Evolutionary conservation across 2,797 vertebrate genomes (phyloP).

Genomic region (Pseudomugil gertrudae): DNA sequence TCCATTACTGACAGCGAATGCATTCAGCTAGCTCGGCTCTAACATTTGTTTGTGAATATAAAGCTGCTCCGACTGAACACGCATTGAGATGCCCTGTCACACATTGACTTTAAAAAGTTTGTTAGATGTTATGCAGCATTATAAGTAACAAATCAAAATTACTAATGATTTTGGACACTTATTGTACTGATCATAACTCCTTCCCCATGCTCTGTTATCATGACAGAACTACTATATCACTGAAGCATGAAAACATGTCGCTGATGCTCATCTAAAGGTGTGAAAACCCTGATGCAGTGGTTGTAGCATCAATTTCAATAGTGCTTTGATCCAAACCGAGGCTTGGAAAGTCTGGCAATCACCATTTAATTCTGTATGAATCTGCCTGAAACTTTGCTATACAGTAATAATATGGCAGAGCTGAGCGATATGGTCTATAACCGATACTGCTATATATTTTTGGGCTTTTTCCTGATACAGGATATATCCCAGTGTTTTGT

Average conservation of each 20-base stretch:
- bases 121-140: not conserved
- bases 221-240: not conserved
- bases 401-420: too few relatives aligned
- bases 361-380: too few relatives aligned
- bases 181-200: not conserved
- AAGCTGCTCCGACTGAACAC: not conserved
- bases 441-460: too few relatives aligned
- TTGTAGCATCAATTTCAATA: not conserved
- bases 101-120: not conserved
- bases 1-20: conserved; percentile 9
- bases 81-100: not conserved
- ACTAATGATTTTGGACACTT: not conserved
- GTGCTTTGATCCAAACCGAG: too few relatives aligned
- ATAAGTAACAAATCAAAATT: not conserved
- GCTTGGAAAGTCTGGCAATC: too few relatives aligned
- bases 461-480: too few relatives aligned
- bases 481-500: too few relatives aligned
- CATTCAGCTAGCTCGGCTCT: conserved; percentile 30
- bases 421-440: too few relatives aligned
- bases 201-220: not conserved
- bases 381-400: too few relatives aligned
- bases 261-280: not conserved
- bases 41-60: conserved; percentile 3
- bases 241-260: not conserved
- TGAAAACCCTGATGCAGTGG: not conserved